Base-by-base conservation (phyloP, 2,888 invertebrate species). In the Drosophila peninsularis region DNA sequence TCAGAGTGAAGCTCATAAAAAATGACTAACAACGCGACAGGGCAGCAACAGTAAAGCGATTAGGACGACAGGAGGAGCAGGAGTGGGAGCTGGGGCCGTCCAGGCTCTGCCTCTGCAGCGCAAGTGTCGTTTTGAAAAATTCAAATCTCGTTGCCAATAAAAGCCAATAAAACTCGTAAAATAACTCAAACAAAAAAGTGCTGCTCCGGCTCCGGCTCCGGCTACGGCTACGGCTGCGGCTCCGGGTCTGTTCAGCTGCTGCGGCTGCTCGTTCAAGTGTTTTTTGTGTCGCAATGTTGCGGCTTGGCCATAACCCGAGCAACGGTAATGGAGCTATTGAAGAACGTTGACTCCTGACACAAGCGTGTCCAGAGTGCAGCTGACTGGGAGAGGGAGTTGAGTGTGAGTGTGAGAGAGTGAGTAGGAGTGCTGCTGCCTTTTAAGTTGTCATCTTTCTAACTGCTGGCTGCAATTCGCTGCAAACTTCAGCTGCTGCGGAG, bases 121-220 rank as follows among this genome's bases (percentile, higher is more conserved):
- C 63, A 62, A 89, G 80, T 86, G 88, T 84, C 84, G 80, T 82
- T 89, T 78, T 75, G 83, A 83, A 86, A 83, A 82, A 88, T 88
- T 84, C 88, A 86, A 86, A 86, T 88, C 79, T 75, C 87, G 84
- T 79, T 88, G 86, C 86, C 88, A 86, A 86, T 86, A 86, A 88
- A 89, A 88, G 87, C 88, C 89, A 89, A 89, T 88, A 88, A 89
- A 88, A 88, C 78, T 87, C 89, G 72, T 88, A 88, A 89, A 88
- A 88, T 88, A 88, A 89, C 82, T 85, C 82, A 85, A 82, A 86
- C 63, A 69, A 71, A 56, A 66, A 72, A 71, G 42, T 62, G 65
- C 24, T 44, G 32, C 53, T 42, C 19, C 32, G 32, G 44, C 2
- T 45, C 4, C 10, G 49, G 14, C 14, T 63, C n/a, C 10, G 30